phyloP scores from a whole-genome alignment of 2,113 vertebrate genomes.

The Cynoglossus semilaevis region DNA sequence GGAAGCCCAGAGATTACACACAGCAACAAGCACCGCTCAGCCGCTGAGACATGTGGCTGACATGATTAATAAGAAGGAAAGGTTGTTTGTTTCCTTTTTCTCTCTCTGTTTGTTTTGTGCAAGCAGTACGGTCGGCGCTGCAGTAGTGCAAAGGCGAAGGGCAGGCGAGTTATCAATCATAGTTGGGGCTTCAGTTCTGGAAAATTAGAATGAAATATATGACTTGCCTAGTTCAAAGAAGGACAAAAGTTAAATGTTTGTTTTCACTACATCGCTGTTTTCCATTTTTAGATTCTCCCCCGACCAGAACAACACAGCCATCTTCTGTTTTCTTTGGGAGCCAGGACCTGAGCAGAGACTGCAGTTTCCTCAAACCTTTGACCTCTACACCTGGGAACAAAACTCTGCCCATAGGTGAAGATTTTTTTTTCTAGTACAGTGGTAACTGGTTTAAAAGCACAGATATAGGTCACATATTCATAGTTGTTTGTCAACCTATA shows the following conservation, averaged over 20 bases:
- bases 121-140: not conserved
- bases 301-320: slow-evolving; percentile 76
- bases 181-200: not conserved
- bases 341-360: slow-evolving; percentile 83
- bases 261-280: not conserved
- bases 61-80: slow-evolving; percentile 4
- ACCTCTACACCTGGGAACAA: slow-evolving; percentile 84
- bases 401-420: slow-evolving; percentile 85
- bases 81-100: not conserved
- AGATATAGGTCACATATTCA: not conserved
- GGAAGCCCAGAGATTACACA: too few species aligned
- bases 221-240: not conserved
- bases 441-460: not conserved
- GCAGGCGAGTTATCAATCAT: not conserved
- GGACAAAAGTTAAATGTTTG: not conserved
- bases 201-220: not conserved
- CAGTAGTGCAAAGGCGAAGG: not conserved
- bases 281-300: slow-evolving; percentile 81
- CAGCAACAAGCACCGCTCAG: not conserved
- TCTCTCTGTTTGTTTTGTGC: slow-evolving; percentile 18
- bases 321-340: slow-evolving; percentile 84
- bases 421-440: not conserved
- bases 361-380: slow-evolving; percentile 86
- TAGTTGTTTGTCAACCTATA: not conserved
- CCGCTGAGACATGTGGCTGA: not conserved